Percentiles rank a stretch among this genome's conserved stretches.
Conservation (phyloP, 2,113 vertebrate species). For the Melospiza melodia region DNA sequence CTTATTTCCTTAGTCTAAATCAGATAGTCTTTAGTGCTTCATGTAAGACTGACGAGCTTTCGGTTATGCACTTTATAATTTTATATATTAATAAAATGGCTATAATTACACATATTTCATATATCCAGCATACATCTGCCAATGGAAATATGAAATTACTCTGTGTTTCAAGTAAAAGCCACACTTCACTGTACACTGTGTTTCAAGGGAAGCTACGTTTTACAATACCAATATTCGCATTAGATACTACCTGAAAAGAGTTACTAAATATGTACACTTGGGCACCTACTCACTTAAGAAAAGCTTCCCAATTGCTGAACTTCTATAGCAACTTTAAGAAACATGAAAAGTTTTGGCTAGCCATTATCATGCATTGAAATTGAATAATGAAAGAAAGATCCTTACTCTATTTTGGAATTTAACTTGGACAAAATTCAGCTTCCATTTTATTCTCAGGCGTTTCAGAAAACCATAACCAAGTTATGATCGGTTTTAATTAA, state of each 20-base stretch:
- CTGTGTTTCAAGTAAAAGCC: background rate
- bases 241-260: background rate
- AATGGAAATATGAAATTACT: background rate
- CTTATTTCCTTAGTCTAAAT: background rate
- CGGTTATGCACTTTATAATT: background rate
- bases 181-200: background rate
- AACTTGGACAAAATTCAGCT: background rate
- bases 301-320: background rate
- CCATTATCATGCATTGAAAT: background rate
- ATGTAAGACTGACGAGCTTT: background rate
- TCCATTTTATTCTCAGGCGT: background rate
- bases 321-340: background rate
- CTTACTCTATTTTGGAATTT: background rate
- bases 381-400: background rate
- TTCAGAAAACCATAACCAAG: background rate
- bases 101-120: background rate
- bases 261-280: background rate
- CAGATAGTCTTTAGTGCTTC: background rate
- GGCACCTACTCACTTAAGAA: background rate
- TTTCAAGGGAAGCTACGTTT: background rate
- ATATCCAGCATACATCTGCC: background rate
- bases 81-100: background rate
- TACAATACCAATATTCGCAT: background rate
- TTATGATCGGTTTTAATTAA: background rate
- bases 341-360: background rate